These are phyloP conservation scores for Monochamus alternatus DNA, from an alignment of 2,888 invertebrate genomes.

Conservation along the genomic window DNA sequence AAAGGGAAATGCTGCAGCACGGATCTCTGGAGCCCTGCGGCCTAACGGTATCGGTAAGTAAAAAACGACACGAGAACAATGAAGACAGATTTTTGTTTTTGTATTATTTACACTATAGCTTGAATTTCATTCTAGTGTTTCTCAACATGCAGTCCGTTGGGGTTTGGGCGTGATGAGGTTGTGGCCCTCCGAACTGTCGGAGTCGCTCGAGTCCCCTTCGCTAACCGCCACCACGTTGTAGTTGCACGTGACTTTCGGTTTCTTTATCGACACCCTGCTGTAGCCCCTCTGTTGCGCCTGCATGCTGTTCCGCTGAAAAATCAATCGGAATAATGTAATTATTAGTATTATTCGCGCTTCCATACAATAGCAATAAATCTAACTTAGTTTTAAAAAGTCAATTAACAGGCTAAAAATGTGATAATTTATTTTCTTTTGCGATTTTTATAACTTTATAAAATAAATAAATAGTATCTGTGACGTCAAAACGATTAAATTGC, in stretches of 20 bases:
- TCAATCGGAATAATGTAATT: too few relatives aligned
- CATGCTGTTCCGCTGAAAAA: slow-evolving; percentile 67
- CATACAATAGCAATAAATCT: too few relatives aligned
- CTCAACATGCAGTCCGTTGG: slow-evolving; percentile 67
- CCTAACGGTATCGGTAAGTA: slow-evolving; percentile 42
- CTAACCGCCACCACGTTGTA: slow-evolving; percentile 71
- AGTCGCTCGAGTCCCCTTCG: slow-evolving; percentile 69
- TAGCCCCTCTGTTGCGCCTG: slow-evolving; percentile 66
- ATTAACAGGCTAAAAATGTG: too few relatives aligned
- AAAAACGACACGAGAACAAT: slow-evolving; percentile 63
- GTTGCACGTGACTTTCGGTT: slow-evolving; percentile 71
- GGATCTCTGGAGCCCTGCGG: not conserved
- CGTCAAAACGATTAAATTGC: too few relatives aligned
- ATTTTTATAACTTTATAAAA: too few relatives aligned
- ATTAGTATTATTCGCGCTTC: too few relatives aligned
- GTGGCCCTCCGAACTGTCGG: slow-evolving; percentile 67
- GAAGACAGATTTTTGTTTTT: slow-evolving; percentile 63
- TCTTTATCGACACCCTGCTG: slow-evolving; percentile 70
- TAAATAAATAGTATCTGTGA: too few relatives aligned
- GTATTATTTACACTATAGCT: slow-evolving; percentile 57
- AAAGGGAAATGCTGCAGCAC: not conserved
- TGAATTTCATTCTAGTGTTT: slow-evolving; percentile 38
- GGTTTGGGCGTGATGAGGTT: slow-evolving; percentile 64
- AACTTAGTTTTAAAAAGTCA: too few relatives aligned
- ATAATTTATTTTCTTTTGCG: too few relatives aligned